Evolutionary conservation across 2,888 invertebrate genomes (phyloP), one percentile per base, ranked within the genome.

Genomic region (Odontocolon sp.): DNA sequence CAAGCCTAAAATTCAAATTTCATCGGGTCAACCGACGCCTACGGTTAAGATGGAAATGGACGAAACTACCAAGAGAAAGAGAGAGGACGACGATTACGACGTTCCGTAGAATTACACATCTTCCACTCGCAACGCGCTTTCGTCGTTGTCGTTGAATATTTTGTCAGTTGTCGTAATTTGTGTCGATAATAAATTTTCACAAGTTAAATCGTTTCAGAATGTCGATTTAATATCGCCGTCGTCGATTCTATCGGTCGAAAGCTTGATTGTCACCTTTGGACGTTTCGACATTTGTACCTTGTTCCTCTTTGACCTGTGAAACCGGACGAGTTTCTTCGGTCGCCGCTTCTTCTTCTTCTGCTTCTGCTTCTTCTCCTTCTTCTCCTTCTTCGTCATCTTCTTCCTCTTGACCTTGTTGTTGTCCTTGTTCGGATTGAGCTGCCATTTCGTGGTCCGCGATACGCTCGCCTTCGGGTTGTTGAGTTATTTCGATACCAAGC

Each of bases 21-120:
- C 87, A 0, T 80, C 86, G 0, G 83, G 84, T 0, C 88, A 88
- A 61, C 71, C 88, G 0, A 71, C 85, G 50, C 81, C 89, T 0
- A 77, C 83, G 0, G 82, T 89, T 0, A 90, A 90, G 80, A 83
- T 86, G 82, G 89, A 90, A 74, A 64, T 81, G 0, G 89, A 90
- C 11, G 83, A 82, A 1, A 85, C 86, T 6, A 45, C 80, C 11
- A 90, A 90, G 71, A 86, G 90, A 57, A 89, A 89, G 70, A 83
- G 89, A 72, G 89, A 89, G 21, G 89, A 90, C 3, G 89, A 90
- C 4, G 88, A 90, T 75, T 89, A 89, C 45, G 89, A 90, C 57
- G 84, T 89, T 3, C 83, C 87, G 26, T 89, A 88, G 83, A 71
- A 54, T 16, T 1, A 47, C 18, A 56, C 26, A 28, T 66, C 76